Percentiles rank a stretch among this genome's conserved stretches.
These are phyloP conservation scores for Cephalotes varians DNA, from an alignment of 2,888 invertebrate genomes.

Conservation along the genomic window DNA sequence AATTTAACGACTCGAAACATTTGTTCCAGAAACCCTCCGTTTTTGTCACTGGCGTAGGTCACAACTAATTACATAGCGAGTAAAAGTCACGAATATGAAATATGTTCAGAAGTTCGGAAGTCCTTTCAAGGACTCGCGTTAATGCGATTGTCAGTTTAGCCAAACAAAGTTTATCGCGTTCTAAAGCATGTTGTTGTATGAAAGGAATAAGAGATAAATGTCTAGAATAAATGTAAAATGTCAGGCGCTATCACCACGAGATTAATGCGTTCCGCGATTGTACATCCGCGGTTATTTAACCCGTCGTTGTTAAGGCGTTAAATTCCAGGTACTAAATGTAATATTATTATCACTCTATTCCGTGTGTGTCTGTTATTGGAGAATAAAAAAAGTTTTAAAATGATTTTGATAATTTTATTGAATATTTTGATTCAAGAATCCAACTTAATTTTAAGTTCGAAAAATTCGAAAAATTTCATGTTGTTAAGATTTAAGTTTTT, in stretches of 20 bases:
- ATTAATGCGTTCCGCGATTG: background rate
- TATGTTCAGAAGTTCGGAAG: background rate
- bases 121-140: background rate
- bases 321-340: background rate
- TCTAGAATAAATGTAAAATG: background rate
- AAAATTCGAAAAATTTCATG: background rate
- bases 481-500: background rate
- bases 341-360: background rate
- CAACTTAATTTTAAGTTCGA: background rate
- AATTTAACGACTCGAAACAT: background rate
- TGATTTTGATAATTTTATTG: background rate
- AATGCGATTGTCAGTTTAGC: background rate
- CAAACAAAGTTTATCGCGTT: background rate
- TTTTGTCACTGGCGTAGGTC: background rate
- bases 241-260: background rate
- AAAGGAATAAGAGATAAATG: background rate
- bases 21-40: background rate
- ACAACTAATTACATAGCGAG: background rate
- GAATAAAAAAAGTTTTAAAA: background rate
- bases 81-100: too few species aligned
- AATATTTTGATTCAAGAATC: background rate
- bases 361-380: background rate
- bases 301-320: background rate
- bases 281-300: background rate
- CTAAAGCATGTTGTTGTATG: background rate